phyloP scores from a whole-genome alignment of 2,888 invertebrate genomes.

The Pyrrhia umbra region DNA sequence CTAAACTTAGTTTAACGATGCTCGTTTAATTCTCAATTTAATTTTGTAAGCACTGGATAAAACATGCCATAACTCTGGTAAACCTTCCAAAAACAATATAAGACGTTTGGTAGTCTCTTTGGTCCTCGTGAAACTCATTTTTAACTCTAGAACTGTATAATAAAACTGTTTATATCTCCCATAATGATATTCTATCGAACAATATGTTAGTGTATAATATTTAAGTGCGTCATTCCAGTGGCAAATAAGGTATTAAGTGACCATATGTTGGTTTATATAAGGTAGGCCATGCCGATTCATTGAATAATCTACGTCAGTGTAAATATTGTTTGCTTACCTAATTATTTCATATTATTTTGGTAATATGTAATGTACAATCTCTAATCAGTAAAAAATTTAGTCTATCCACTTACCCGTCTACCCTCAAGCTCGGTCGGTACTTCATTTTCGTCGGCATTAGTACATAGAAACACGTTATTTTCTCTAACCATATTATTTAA shows the following conservation, averaged over 20 bases:
- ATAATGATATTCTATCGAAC: not conserved
- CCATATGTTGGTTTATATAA: slow-evolving; percentile 43
- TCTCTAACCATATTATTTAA: not conserved
- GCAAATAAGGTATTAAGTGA: slow-evolving; percentile 21
- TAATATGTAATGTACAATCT: too few species aligned
- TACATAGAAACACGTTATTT: not conserved
- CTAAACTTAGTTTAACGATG: too few species aligned
- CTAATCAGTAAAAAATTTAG: too few species aligned
- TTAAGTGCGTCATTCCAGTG: slow-evolving; percentile 33
- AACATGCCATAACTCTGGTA: too few species aligned
- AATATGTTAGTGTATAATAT: slow-evolving; percentile 23
- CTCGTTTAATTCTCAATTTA: too few species aligned
- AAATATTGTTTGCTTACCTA: slow-evolving; percentile 2
- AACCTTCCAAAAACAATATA: too few species aligned
- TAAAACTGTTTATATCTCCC: not conserved
- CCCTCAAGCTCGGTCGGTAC: too few species aligned
- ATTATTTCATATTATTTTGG: not conserved
- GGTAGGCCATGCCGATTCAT: slow-evolving; percentile 12
- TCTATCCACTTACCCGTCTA: too few species aligned
- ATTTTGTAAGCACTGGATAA: too few species aligned
- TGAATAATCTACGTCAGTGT: slow-evolving; percentile 6
- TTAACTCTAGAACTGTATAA: not conserved
- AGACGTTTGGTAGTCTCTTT: too few species aligned
- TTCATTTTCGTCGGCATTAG: not conserved
- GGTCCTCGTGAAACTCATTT: too few species aligned